These are phyloP conservation scores for Sporophila hypoxantha DNA, from an alignment of 2,113 vertebrate species.

Conservation along the genomic window DNA sequence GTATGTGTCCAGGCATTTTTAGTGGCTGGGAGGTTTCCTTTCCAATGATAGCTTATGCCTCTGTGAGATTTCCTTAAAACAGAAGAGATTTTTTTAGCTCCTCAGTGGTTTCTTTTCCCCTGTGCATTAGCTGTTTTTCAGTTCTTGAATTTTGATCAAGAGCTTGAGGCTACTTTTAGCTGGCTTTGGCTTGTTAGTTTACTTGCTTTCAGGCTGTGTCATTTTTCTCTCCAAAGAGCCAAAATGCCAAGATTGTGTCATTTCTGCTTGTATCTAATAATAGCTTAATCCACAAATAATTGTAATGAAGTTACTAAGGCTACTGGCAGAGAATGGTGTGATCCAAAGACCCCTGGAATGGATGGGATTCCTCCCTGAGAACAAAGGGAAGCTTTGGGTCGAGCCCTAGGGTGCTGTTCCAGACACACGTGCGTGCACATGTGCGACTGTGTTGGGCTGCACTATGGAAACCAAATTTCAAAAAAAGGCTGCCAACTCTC, in stretches of 20 bases:
- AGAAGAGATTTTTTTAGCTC: not conserved
- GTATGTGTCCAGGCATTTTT: not conserved
- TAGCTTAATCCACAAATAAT: not conserved
- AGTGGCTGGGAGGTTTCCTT: not conserved
- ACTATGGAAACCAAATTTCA: not conserved
- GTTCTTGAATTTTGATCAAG: not conserved
- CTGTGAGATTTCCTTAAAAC: not conserved
- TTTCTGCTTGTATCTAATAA: not conserved
- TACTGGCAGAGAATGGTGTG: not conserved
- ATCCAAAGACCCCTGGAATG: not conserved
- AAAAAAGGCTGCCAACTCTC: not conserved
- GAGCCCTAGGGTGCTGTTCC: not conserved
- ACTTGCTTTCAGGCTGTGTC: not conserved
- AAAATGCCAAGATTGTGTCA: not conserved
- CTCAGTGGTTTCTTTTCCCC: not conserved
- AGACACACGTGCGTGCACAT: accelerated
- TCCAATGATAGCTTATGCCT: not conserved
- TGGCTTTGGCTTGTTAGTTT: not conserved
- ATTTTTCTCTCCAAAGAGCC: not conserved
- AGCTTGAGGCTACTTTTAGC: not conserved
- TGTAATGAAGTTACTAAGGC: not conserved
- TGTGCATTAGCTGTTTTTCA: not conserved
- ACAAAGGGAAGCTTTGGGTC: not conserved
- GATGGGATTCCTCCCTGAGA: not conserved
- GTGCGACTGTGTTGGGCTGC: not conserved